Conservation (phyloP, 2,888 invertebrate genomes). For the Tinea pellionella region DNA sequence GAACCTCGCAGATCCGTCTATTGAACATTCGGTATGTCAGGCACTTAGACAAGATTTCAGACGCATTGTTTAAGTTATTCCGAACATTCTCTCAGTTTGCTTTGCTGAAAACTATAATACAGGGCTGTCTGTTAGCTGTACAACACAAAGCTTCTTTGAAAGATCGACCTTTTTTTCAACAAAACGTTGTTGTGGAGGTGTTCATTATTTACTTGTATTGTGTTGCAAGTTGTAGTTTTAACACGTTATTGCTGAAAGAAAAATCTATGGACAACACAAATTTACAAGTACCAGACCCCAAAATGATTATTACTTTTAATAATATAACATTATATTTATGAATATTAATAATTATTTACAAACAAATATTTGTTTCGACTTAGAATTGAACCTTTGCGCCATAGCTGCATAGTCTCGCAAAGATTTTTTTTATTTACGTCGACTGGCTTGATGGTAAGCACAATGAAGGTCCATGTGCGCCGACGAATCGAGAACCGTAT, state of each 20-base stretch:
- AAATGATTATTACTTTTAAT: too few relatives aligned
- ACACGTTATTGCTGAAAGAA: neutral
- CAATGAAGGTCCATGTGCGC: too few relatives aligned
- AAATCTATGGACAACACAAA: too few relatives aligned
- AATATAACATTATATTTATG: too few relatives aligned
- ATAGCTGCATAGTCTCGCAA: too few relatives aligned
- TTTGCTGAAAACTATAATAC: constrained; percentile 31
- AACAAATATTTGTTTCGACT: too few relatives aligned
- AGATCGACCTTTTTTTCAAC: neutral
- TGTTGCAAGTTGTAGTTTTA: neutral
- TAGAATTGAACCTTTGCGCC: too few relatives aligned
- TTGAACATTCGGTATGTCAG: constrained; percentile 43
- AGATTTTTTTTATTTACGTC: too few relatives aligned
- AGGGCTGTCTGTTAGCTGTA: constrained; percentile 12
- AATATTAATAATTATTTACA: too few relatives aligned
- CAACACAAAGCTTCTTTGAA: constrained; percentile 5
- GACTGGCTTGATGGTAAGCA: too few relatives aligned
- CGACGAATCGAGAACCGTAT: too few relatives aligned
- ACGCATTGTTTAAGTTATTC: constrained; percentile 61
- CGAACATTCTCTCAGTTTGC: constrained; percentile 38
- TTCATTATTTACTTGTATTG: constrained; percentile 6
- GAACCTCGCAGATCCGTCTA: neutral
- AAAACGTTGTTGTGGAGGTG: neutral
- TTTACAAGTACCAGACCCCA: too few relatives aligned
- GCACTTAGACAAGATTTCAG: constrained; percentile 64